Evolutionary conservation across 2,797 vertebrate genomes (phyloP).

Genomic region (Coccyzus lansbergi): DNA sequence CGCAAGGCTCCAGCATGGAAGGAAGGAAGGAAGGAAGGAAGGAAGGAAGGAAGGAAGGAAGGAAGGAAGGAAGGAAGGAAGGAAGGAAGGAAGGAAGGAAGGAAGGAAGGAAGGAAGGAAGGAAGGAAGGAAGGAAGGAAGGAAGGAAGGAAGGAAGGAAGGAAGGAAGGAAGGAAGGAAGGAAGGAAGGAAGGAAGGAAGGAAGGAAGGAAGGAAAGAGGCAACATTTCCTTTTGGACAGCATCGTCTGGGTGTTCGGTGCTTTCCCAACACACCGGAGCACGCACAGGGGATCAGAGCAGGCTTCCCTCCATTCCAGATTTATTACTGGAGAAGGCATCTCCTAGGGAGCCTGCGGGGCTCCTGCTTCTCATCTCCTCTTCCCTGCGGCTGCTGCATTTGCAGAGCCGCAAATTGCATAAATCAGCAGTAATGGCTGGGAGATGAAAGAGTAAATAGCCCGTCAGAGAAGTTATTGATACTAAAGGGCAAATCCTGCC

Average conservation of each 20-base stretch:
- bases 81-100: background rate
- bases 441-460: background rate
- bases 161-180: background rate
- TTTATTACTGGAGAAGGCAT: background rate
- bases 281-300: background rate
- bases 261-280: background rate
- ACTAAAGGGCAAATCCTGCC: background rate
- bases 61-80: background rate
- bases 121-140: background rate
- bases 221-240: background rate
- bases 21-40: background rate
- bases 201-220: background rate
- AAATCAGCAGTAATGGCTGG: background rate
- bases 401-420: background rate
- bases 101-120: background rate
- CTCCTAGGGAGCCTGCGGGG: background rate
- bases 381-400: background rate
- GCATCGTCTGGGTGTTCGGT: rapidly evolving
- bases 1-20: background rate
- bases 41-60: background rate
- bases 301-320: background rate
- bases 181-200: background rate
- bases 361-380: background rate
- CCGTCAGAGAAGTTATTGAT: background rate
- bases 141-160: background rate